A percentile compares a stretch with the other conserved stretches of the same genome.
Evolutionary conservation across 2,888 invertebrate species (phyloP).

Genomic region (Limnephilus auricula): DNA sequence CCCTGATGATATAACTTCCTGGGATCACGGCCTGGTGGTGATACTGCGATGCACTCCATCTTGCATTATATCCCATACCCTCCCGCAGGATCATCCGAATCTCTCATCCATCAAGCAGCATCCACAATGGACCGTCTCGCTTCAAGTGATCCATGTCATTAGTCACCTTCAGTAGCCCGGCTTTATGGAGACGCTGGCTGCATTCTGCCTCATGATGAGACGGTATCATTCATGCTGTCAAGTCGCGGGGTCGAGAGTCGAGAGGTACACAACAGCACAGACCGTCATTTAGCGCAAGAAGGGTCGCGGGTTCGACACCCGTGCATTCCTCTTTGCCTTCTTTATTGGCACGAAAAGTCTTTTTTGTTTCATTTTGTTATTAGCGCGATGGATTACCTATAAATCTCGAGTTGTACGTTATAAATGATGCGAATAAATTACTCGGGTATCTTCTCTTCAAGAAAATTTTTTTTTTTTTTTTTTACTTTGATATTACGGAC

Average conservation of each 20-base stretch:
- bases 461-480: background rate
- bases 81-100: constrained; percentile 33
- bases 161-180: constrained; percentile 42
- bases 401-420: background rate
- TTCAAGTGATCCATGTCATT: constrained; percentile 24
- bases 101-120: constrained; percentile 20
- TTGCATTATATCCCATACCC: constrained; percentile 8
- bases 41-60: constrained; percentile 19
- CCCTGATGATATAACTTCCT: background rate
- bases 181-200: background rate
- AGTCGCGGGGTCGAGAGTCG: constrained; percentile 4
- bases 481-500: background rate
- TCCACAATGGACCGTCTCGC: constrained; percentile 26
- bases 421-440: background rate
- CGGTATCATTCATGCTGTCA: constrained; percentile 25
- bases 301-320: constrained; percentile 35
- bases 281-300: constrained; percentile 16
- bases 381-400: background rate
- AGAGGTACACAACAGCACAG: constrained; percentile 4
- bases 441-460: background rate
- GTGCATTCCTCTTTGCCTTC: background rate
- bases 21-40: constrained; percentile 9
- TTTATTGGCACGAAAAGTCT: constrained; percentile 6
- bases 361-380: background rate
- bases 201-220: constrained; percentile 19